phyloP scores from a whole-genome alignment of 2,797 vertebrate species.

The Buphagus erythrorhynchus region DNA sequence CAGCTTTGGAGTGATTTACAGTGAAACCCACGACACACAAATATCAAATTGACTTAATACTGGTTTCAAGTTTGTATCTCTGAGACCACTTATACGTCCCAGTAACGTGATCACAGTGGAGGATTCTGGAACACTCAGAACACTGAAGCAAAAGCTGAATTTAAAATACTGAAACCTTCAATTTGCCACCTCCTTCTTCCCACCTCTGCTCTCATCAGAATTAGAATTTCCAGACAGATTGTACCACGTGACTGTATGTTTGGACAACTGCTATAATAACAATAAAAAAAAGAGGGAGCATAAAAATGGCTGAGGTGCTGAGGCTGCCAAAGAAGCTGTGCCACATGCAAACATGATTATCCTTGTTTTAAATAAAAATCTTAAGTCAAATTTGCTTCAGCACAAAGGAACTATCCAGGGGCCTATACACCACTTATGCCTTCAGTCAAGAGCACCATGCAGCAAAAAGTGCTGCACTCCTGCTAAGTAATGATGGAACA shows the following conservation, averaged over 20 bases:
- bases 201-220: slow-evolving; percentile 57
- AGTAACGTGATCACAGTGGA: background rate
- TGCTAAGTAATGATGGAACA: background rate
- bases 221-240: slow-evolving; percentile 61
- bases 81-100: background rate
- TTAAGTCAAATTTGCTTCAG: slow-evolving; percentile 24
- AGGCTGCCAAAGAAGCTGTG: slow-evolving; percentile 27
- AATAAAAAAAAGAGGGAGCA: slow-evolving; percentile 7
- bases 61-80: background rate
- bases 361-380: slow-evolving; percentile 35
- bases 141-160: slow-evolving; percentile 33
- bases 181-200: slow-evolving; percentile 51
- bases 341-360: slow-evolving; percentile 24
- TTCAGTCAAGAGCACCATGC: background rate
- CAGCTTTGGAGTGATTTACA: background rate
- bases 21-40: background rate
- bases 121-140: slow-evolving; percentile 2
- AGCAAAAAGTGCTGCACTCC: background rate
- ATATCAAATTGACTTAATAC: slow-evolving; percentile 21
- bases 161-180: slow-evolving; percentile 54
- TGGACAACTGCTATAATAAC: slow-evolving; percentile 47
- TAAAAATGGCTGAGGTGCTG: slow-evolving; percentile 22
- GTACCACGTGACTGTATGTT: slow-evolving; percentile 35
- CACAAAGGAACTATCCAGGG: slow-evolving; percentile 10
- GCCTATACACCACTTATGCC: background rate